Conservation (phyloP, 2,113 vertebrate genomes). For the Machaerirhynchus nigripectus region DNA sequence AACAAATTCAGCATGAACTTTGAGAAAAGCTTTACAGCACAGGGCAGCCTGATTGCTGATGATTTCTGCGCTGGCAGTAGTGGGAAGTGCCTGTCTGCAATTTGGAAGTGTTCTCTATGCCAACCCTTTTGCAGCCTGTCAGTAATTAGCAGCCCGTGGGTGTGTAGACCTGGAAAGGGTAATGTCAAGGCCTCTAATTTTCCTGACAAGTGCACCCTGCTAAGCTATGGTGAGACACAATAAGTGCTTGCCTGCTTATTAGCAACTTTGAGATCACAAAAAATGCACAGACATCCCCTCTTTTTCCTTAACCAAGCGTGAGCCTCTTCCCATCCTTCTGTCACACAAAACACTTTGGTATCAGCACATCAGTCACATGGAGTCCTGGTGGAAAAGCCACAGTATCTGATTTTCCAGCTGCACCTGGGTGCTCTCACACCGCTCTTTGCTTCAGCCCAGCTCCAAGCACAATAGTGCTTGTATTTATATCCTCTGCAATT, state of each 20-base stretch:
- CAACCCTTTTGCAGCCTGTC: neutral
- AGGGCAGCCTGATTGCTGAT: neutral
- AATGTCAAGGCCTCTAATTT: neutral
- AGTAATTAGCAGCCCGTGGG: neutral
- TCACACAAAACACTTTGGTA: neutral
- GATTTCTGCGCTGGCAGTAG: neutral
- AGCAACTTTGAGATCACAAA: neutral
- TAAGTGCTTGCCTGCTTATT: neutral
- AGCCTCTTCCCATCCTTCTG: neutral
- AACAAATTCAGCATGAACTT: neutral
- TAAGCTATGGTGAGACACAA: neutral
- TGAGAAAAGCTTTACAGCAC: neutral
- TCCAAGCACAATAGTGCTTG: accelerated
- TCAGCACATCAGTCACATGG: neutral
- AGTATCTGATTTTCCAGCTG: neutral
- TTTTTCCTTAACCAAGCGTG: neutral
- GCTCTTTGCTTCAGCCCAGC: neutral
- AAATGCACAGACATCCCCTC: neutral
- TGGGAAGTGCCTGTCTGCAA: neutral
- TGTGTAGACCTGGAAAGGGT: neutral
- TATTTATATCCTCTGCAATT: too few relatives aligned
- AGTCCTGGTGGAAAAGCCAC: accelerated
- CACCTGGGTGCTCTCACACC: neutral
- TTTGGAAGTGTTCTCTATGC: neutral
- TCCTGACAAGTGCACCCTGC: neutral